Evolutionary conservation across 2,797 vertebrate genomes (phyloP), one percentile per base, ranked within the genome.

Genomic region (Micromesistius poutassou): DNA sequence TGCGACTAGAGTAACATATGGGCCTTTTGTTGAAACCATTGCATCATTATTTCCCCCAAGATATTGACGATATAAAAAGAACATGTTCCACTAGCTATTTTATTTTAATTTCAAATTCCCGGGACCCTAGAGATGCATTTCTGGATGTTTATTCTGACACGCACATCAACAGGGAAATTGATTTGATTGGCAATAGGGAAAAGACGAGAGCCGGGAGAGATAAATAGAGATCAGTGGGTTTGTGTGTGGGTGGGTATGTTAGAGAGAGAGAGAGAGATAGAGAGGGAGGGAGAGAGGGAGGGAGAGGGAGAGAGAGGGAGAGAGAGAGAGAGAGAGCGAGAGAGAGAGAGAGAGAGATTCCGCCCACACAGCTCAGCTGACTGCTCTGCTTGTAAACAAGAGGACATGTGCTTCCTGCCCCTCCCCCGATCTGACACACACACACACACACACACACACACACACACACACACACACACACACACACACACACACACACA

Each of bases 331-430:
- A 33, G 72, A 9, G 28, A 35, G 79, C 13, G 55, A 25, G 75
- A 77, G 77, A 80, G 83, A 82, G 83, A 80, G 76, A 74, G 55
- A 33, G 66, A 42, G 55, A 30, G 28, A 28, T 72, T 75, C 62
- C 36, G 74, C 80, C 66, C 78, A 81, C 31, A 71, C 77, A 82
- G 82, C 82, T 80, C 85, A 87, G 85, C 88, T 89, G 85, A 87
- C 83, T 85, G 74, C 70, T 55, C 55, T 42, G 70, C 76, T 80
- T 83, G 86, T 87, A 85, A 88, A 89, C 87, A 87, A 76, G n/a
- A 12, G 28, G 78, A 78, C 81, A 87, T 79, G 80, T 87, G 86
- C 74, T 83, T 83, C 73, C 78, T 82, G 77, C 79, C 79, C 79
- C 75, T 71, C 70, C 70, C 70, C 70, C 70, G 8, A 31, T 31